Base-by-base conservation (phyloP, 2,888 invertebrate genomes). In the Antheraea yamamai region DNA sequence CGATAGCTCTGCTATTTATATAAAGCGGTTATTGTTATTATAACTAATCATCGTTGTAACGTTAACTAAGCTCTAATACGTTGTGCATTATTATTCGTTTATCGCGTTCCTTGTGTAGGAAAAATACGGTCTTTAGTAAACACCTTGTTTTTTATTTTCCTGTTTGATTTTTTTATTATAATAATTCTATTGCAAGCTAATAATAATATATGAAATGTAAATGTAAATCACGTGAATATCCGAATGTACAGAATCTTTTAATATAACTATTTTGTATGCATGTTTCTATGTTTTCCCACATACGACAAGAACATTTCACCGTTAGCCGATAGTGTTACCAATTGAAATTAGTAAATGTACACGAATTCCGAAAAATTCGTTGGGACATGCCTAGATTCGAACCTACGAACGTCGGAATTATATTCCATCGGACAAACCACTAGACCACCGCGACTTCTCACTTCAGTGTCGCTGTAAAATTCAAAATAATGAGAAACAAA, bases 21-120 rank as follows among this genome's bases (percentile, higher is more conserved):
- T 75, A 39, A 58, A 26, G 51, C 39, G 72, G 77, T 73, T 78
- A 77, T 78, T 81, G 82, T 85, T 81, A 79, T 83, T 78, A 75
- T 79, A 75, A 79, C 74, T 76, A 80, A 83, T 85, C 79, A 82
- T 26, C 79, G 51, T 74, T 35, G 74, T 73, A 35, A 58, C 55
- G 76, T 12, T 78, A 78, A 78, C 20, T 52, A 39, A 73, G 75
- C 30, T 39, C 73, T 78, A 78, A 80, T 79, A 73, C 73, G 35
- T 76, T 75, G 26, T 72, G 52, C 72, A 77, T 78, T 75, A 82
- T 79, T 76, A 26, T 51, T 47, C 74, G 66, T 73, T 82, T 83
- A 81, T 78, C 80, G 51, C 14, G n/a, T 55, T 74, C 18, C 72
- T 39, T 74, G 66, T 23, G 66, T 72, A 18, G 64, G 72, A 74